Percentiles rank a stretch among this genome's conserved stretches.
Conservation (phyloP, 2,888 invertebrate genomes). For the Neoaliturus tenellus region DNA sequence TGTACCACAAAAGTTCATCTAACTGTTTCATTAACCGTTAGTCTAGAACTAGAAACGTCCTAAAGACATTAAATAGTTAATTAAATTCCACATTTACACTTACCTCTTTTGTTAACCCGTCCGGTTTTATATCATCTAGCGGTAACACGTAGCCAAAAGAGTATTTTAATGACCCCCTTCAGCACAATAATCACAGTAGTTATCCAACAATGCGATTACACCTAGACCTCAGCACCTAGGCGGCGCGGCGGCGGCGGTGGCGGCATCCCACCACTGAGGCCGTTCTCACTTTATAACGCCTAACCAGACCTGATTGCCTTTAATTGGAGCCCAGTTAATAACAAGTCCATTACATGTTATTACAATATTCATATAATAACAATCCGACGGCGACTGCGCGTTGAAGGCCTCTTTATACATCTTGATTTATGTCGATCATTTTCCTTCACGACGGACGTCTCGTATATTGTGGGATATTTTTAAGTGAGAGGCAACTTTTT, state of each 20-base stretch:
- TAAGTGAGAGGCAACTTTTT: too few species aligned
- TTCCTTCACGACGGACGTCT: background rate
- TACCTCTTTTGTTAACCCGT: too few species aligned
- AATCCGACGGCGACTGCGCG: background rate
- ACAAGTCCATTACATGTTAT: conserved; percentile 33
- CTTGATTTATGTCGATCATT: conserved; percentile 26
- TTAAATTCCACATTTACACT: too few species aligned
- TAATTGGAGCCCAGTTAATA: conserved; percentile 45
- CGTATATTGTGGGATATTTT: too few species aligned
- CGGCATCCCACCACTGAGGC: background rate
- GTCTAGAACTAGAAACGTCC: too few species aligned
- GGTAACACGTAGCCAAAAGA: background rate
- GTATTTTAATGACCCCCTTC: background rate
- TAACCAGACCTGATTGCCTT: conserved; percentile 28
- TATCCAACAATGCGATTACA: background rate
- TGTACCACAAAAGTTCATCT: too few species aligned
- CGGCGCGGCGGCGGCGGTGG: background rate
- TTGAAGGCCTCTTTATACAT: background rate
- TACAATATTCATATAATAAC: conserved; percentile 31
- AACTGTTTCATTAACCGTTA: too few species aligned
- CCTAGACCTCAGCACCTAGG: background rate
- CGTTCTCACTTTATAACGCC: background rate
- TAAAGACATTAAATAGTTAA: too few species aligned
- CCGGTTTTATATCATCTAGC: background rate
- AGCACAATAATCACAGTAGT: background rate